Evolutionary conservation across 2,888 invertebrate genomes (phyloP).

Genomic region (Nephrotoma appendiculata): DNA sequence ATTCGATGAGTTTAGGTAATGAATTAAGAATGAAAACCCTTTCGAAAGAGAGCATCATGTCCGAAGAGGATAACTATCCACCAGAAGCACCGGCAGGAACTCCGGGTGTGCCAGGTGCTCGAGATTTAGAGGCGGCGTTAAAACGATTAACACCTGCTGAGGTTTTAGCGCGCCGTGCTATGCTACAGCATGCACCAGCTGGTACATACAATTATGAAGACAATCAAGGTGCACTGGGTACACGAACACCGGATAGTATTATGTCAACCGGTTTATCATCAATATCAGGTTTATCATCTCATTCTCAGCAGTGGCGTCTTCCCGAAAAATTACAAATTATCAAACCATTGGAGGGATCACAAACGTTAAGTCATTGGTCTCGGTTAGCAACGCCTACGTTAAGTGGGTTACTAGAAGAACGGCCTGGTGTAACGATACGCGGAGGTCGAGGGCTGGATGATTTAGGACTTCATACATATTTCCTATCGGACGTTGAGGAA

Average conservation of each 20-base stretch:
- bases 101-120: conserved; percentile 84
- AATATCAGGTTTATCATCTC: conserved; percentile 11
- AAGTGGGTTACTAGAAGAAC: conserved; percentile 76
- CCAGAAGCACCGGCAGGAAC: conserved; percentile 39
- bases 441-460: conserved; percentile 63
- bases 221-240: conserved; percentile 40
- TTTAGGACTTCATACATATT: conserved; percentile 45
- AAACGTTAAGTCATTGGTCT: conserved; percentile 88
- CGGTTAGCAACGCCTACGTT: conserved; percentile 87
- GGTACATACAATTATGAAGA: conserved; percentile 43
- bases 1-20: conserved; percentile 19
- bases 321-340: conserved; percentile 86
- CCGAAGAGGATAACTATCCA: conserved; percentile 48
- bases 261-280: conserved; percentile 53
- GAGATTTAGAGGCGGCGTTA: conserved; percentile 79
- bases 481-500: conserved; percentile 57
- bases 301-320: conserved; percentile 48
- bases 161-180: conserved; percentile 62
- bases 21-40: conserved; percentile 23
- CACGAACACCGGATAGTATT: conserved; percentile 66
- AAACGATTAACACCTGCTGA: conserved; percentile 70
- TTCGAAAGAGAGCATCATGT: conserved; percentile 32
- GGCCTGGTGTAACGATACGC: conserved; percentile 78
- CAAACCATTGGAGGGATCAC: conserved; percentile 85
- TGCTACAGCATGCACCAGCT: conserved; percentile 52